Base-by-base conservation (phyloP, 2,113 vertebrate genomes). In the Psittacula cyanocephala region DNA sequence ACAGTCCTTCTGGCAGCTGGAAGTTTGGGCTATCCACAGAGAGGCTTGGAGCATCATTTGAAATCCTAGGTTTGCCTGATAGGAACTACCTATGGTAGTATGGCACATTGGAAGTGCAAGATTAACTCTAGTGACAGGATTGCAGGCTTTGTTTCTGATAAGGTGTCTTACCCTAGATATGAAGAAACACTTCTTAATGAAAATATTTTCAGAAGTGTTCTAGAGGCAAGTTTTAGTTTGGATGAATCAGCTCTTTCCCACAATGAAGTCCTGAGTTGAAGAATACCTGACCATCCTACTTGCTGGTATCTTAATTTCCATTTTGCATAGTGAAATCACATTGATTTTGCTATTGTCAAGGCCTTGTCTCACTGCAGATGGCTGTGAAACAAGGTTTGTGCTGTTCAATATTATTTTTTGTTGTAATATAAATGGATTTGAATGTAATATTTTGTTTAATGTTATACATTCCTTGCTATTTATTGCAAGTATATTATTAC, bases 121-220 rank as follows among this genome's bases (percentile, higher is more conserved):
- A 46, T 68, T 64, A 33, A 0, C 1, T 23, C 5, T 8, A 4
- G 0, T 39, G 24, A 62, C 2, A 2, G 35, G 74, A 75, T 23
- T n/a, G 17, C 0, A 2, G 15, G 22, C 9, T 74, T 76, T 68
- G 7, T 49, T 72, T 89, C 37, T 78, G 57, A 55, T 8, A 41
- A 68, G 2, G 6, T 37, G 13, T 57, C 49, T 14, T 74, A 64
- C 27, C 12, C 16, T 0, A 2, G 31, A 65, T 13, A 23, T 75
- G 37, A 75, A 50, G 17, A 83, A 86, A 17, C 8, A 59, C 0
- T 35, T 65, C 19, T 41, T 59, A n/a, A 74, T 44, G 6, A 52
- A 85, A 68, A 41, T 13, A 2, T 11, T 76, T 69, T 74, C 59
- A 74, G 12, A 82, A 88, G 44, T 15, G 3, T 53, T 65, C n/a